These are phyloP conservation scores for Noctua janthe DNA, from an alignment of 2,888 invertebrate genomes.

Conservation along the genomic window DNA sequence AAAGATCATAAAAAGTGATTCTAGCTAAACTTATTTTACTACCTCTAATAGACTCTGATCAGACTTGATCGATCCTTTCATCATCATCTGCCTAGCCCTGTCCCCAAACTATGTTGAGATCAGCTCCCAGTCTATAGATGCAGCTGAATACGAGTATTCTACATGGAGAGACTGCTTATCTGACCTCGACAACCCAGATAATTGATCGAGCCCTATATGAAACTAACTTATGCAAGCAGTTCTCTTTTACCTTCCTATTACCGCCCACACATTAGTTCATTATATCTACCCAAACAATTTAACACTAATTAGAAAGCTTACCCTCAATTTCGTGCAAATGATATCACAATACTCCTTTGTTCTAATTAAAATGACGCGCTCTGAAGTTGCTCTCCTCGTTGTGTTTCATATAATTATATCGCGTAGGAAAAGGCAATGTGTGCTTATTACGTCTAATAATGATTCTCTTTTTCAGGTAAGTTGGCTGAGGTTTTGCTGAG, in stretches of 20 bases:
- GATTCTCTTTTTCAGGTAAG: slow-evolving; percentile 63
- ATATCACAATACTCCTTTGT: slow-evolving; percentile 53
- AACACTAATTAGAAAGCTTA: slow-evolving; percentile 49
- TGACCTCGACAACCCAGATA: background rate
- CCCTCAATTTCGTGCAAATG: slow-evolving; percentile 52
- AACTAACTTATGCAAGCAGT: background rate
- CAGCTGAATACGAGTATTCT: background rate
- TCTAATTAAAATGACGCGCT: slow-evolving; percentile 49
- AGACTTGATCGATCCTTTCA: too few species aligned
- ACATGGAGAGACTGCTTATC: background rate
- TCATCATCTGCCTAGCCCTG: background rate
- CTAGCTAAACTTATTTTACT: background rate
- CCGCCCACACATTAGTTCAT: slow-evolving; percentile 18
- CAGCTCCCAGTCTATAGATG: background rate
- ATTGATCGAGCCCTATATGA: background rate
- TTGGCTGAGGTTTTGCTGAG: background rate
- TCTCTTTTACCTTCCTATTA: slow-evolving; percentile 1
- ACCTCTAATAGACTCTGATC: background rate
- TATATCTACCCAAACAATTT: slow-evolving; percentile 40
- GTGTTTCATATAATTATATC: slow-evolving; percentile 52
- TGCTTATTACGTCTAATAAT: slow-evolving; percentile 27
- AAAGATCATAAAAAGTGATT: background rate
- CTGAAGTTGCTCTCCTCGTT: slow-evolving; percentile 28
- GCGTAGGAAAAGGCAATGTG: slow-evolving; percentile 28
- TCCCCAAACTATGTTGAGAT: background rate